A percentile compares a stretch with the other conserved stretches of the same genome.
phyloP scores from a whole-genome alignment of 2,888 invertebrate species.

The Lamellibrachia satsuma region DNA sequence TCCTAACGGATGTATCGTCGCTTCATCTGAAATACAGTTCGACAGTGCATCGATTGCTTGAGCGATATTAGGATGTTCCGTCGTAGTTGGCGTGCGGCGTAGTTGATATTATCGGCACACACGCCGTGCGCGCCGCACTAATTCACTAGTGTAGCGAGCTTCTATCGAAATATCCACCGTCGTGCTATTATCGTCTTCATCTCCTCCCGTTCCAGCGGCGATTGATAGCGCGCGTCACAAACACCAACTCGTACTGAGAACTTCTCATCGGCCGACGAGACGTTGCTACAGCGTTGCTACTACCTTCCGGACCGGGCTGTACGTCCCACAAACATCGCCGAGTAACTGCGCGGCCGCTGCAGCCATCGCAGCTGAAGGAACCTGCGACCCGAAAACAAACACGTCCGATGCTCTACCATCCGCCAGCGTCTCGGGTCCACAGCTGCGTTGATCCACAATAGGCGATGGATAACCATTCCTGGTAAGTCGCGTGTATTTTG shows the following conservation, averaged over 20 bases:
- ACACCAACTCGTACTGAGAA: not conserved
- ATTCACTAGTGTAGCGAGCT: not conserved
- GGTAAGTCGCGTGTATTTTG: not conserved
- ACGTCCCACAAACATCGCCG: not conserved
- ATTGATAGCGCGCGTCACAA: not conserved
- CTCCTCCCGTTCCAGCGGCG: not conserved
- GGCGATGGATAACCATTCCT: not conserved
- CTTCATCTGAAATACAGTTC: not conserved
- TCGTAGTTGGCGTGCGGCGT: not conserved
- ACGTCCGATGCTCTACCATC: not conserved
- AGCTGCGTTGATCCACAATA: not conserved
- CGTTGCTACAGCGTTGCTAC: not conserved
- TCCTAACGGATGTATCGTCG: not conserved
- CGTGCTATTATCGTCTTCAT: not conserved
- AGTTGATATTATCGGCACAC: not conserved
- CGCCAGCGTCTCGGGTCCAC: not conserved
- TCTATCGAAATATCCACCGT: not conserved
- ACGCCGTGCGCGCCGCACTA: not conserved
- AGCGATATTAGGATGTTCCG: not conserved
- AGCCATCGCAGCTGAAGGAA: not conserved
- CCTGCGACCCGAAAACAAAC: not conserved
- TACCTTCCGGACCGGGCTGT: not conserved
- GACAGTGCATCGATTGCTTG: not conserved
- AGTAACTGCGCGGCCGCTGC: not conserved
- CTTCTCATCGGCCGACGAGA: constrained; percentile 6